Conservation (phyloP, 2,888 invertebrate genomes). For the Phasia obesa region DNA sequence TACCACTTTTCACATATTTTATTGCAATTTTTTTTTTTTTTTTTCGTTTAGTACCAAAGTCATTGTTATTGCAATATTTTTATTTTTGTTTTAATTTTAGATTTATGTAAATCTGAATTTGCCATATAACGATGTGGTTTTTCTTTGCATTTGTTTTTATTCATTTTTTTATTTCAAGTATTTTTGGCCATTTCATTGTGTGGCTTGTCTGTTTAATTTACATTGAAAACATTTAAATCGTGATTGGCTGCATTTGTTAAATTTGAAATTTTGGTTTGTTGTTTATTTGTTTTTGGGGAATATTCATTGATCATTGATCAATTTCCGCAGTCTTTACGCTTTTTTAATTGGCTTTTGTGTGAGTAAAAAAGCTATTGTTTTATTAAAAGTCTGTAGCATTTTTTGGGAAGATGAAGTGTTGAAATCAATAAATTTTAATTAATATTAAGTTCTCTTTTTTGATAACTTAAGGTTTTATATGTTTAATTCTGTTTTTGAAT, state of each 20-base stretch:
- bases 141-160: constrained; percentile 20
- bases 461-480: neutral
- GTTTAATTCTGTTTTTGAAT: neutral
- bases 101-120: constrained; percentile 55
- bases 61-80: constrained; percentile 53
- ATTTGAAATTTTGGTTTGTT: constrained; percentile 19
- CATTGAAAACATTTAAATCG: constrained; percentile 69
- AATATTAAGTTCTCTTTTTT: neutral
- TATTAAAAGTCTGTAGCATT: constrained; percentile 13
- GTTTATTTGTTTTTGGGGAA: constrained; percentile 4
- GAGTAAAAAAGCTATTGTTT: constrained; percentile 28
- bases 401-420: constrained; percentile 31
- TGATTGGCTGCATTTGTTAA: constrained; percentile 61
- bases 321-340: constrained; percentile 65
- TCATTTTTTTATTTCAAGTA: constrained; percentile 3
- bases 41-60: constrained; percentile 61
- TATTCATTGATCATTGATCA: constrained; percentile 56
- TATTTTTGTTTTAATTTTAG: constrained; percentile 15
- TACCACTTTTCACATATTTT: constrained; percentile 11
- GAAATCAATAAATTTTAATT: constrained; percentile 60
- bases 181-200: constrained; percentile 55
- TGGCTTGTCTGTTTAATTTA: constrained; percentile 53
- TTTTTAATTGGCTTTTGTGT: constrained; percentile 58
- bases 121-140: constrained; percentile 9
- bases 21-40: constrained; percentile 40